phyloP scores from a whole-genome alignment of 2,888 invertebrate species.

The Stratiomys singularior region DNA sequence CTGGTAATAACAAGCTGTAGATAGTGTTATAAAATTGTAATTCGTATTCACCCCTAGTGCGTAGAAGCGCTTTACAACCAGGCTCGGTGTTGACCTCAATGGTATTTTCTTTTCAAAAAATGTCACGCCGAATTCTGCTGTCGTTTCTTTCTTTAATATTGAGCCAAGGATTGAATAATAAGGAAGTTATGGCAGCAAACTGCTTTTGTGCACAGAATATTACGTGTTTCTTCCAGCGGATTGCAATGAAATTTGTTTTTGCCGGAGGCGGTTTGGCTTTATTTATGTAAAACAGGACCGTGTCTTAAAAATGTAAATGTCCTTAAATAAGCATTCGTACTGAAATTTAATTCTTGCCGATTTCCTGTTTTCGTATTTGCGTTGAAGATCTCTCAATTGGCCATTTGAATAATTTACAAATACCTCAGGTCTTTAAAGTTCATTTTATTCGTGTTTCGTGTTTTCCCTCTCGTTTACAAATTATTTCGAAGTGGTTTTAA shows the following conservation, averaged over 20 bases:
- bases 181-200: not conserved
- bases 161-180: slow-evolving; percentile 15
- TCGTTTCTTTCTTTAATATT: slow-evolving; percentile 1
- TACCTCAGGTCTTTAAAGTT: too few relatives aligned
- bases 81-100: slow-evolving; percentile 7
- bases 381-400: not conserved
- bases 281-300: not conserved
- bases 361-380: not conserved
- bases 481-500: too few relatives aligned
- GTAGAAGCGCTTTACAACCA: not conserved
- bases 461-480: too few relatives aligned
- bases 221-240: not conserved
- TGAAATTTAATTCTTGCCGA: not conserved
- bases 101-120: not conserved
- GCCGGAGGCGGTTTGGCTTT: not conserved
- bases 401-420: too few relatives aligned
- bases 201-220: not conserved
- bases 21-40: slow-evolving; percentile 35
- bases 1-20: slow-evolving; percentile 24
- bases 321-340: not conserved
- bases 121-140: not conserved
- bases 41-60: slow-evolving; percentile 35
- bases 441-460: too few relatives aligned
- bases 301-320: not conserved
- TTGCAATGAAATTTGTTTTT: not conserved